Evolutionary conservation across 2,113 vertebrate genomes (phyloP).

Genomic region (Thryonomys swinderianus): DNA sequence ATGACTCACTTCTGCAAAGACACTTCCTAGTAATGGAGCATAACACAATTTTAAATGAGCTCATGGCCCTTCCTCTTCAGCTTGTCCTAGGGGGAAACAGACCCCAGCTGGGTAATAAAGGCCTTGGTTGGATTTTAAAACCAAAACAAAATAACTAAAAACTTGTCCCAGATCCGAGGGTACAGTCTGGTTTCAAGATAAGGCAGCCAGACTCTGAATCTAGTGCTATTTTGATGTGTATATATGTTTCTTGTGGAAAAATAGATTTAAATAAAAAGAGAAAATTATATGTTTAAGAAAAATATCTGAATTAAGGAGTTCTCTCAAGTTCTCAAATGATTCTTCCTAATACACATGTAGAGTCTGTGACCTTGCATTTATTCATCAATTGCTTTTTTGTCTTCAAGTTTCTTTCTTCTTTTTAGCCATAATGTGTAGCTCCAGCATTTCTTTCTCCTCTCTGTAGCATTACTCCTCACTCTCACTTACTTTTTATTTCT

Average conservation of each 20-base stretch:
- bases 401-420: not conserved
- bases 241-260: not conserved
- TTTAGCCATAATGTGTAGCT: not conserved
- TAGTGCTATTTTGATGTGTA: not conserved
- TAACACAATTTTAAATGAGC: too few species aligned
- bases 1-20: too few species aligned
- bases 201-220: not conserved
- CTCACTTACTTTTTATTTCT: accelerated
- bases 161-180: not conserved
- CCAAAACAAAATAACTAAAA: too few species aligned
- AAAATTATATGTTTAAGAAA: not conserved
- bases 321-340: not conserved
- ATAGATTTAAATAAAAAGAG: not conserved
- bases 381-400: not conserved
- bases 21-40: too few species aligned
- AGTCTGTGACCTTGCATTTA: not conserved
- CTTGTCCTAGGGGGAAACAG: too few species aligned
- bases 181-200: not conserved
- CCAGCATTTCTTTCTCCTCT: not conserved
- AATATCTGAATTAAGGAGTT: not conserved
- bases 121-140: too few species aligned
- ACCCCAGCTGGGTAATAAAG: too few species aligned
- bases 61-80: too few species aligned
- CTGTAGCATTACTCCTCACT: accelerated
- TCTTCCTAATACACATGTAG: not conserved